Evolutionary conservation across 2,888 invertebrate species (phyloP).

Genomic region (Cosmorhoe ocellata): DNA sequence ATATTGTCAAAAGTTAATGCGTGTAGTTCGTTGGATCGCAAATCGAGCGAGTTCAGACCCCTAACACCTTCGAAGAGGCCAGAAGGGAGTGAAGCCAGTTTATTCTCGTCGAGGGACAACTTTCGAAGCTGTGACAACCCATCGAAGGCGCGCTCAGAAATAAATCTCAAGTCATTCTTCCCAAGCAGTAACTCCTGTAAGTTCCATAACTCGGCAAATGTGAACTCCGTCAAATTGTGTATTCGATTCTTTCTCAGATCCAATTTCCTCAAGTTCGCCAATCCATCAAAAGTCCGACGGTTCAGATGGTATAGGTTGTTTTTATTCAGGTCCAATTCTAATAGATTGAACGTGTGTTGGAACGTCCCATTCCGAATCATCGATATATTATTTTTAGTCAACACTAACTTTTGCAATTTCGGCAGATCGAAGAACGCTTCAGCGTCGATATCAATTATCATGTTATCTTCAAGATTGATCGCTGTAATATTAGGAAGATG

Average conservation of each 20-base stretch:
- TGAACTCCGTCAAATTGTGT: constrained; percentile 89
- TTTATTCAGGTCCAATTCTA: constrained; percentile 90
- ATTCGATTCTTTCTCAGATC: constrained; percentile 89
- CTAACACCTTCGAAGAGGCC: constrained; percentile 89
- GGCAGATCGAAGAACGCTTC: constrained; percentile 89
- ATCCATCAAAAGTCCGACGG: constrained; percentile 89
- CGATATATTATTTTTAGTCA: constrained; percentile 94
- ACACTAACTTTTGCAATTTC: constrained; percentile 86
- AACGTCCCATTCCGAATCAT: constrained; percentile 93
- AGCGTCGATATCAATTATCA: constrained; percentile 87
- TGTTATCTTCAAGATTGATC: constrained; percentile 89
- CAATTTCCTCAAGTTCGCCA: constrained; percentile 87
- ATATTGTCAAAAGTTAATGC: constrained; percentile 89
- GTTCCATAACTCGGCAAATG: constrained; percentile 90
- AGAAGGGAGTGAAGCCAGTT: constrained; percentile 86
- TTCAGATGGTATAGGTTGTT: constrained; percentile 89
- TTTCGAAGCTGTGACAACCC: constrained; percentile 88
- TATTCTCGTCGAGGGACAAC: constrained; percentile 89
- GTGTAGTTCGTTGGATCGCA: constrained; percentile 89
- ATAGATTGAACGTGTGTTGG: constrained; percentile 86
- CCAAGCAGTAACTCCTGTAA: constrained; percentile 87
- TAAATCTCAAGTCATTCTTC: constrained; percentile 86
- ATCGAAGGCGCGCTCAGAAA: constrained; percentile 89
- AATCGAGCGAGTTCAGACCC: constrained; percentile 87
- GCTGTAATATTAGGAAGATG: constrained; percentile 86